Conservation (phyloP, 2,113 vertebrate species). For the Choloepus hoffmanni region DNA sequence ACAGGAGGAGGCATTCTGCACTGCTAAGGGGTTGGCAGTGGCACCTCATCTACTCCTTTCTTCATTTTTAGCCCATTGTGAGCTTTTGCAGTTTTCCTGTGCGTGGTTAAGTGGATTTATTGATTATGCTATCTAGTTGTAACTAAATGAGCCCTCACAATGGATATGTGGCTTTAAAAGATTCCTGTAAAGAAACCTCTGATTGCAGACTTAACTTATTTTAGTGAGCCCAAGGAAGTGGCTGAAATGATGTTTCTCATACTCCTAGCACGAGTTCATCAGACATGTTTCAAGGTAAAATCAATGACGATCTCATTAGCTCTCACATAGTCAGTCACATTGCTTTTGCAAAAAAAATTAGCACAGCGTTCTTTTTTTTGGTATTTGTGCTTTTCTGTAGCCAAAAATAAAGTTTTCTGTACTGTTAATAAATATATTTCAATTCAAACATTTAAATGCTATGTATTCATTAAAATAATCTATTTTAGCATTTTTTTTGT, state of each 20-base stretch:
- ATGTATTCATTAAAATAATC: background rate
- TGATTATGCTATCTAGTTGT: conserved; percentile 57
- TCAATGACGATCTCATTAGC: conserved; percentile 29
- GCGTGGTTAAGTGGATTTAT: conserved; percentile 50
- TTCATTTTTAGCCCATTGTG: conserved; percentile 10
- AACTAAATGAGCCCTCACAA: conserved; percentile 43
- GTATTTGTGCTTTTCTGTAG: conserved; percentile 10
- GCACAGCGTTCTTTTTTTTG: background rate
- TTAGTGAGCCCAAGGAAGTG: conserved; percentile 44
- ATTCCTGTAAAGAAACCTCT: conserved; percentile 53
- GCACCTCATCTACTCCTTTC: background rate
- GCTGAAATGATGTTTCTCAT: background rate
- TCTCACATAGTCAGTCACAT: conserved; percentile 42
- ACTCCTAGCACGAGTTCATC: conserved; percentile 34
- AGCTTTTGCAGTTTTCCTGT: conserved; percentile 35
- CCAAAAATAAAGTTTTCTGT: conserved; percentile 48
- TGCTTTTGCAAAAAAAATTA: conserved; percentile 31
- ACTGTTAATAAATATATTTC: conserved; percentile 50
- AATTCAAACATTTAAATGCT: conserved; percentile 43
- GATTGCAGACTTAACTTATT: conserved; percentile 43
- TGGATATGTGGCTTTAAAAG: conserved; percentile 59
- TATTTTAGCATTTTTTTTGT: conserved; percentile 18
- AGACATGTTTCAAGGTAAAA: conserved; percentile 52
- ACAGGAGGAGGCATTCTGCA: background rate
- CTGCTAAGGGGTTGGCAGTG: background rate